phyloP scores from a whole-genome alignment of 1,140 invertebrate genomes.

The Rhagoletis pomonella region DNA sequence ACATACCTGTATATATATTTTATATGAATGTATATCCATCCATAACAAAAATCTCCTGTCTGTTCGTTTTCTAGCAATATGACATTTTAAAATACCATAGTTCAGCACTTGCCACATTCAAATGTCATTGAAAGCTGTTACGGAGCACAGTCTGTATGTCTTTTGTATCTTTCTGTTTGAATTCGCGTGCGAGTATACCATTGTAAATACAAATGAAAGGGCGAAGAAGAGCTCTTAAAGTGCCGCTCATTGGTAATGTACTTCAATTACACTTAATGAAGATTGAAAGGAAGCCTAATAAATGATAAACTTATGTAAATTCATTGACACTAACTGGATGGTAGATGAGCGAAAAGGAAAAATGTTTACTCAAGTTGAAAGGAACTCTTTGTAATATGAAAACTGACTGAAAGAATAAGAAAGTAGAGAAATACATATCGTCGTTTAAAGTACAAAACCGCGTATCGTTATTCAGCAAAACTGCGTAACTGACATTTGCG shows the following conservation, averaged over 20 bases:
- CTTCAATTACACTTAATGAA: conserved; percentile 15
- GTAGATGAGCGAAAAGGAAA: not conserved
- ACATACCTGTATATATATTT: no score
- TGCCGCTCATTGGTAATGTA: conserved; percentile 14
- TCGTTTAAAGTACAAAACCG: no score
- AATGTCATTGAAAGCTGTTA: conserved; percentile 24
- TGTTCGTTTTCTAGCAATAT: not conserved
- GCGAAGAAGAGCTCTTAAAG: conserved; percentile 17
- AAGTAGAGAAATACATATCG: no score
- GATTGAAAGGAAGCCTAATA: conserved; percentile 47
- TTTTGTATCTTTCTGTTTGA: not conserved
- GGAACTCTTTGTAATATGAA: no score
- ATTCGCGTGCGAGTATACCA: not conserved
- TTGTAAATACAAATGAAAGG: not conserved
- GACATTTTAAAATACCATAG: not conserved
- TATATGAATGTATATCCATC: no score
- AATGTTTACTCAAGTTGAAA: no score
- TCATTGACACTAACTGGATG: not conserved
- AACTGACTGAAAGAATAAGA: no score
- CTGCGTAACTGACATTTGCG: no score
- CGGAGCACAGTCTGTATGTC: not conserved
- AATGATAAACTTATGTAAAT: not conserved
- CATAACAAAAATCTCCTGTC: no score
- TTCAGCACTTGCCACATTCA: conserved; percentile 7
- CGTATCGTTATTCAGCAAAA: no score